A percentile compares a stretch with the other conserved stretches of the same genome.
These are phyloP conservation scores for Crotalus tigris DNA, from an alignment of 2,113 vertebrate species.

Conservation along the genomic window DNA sequence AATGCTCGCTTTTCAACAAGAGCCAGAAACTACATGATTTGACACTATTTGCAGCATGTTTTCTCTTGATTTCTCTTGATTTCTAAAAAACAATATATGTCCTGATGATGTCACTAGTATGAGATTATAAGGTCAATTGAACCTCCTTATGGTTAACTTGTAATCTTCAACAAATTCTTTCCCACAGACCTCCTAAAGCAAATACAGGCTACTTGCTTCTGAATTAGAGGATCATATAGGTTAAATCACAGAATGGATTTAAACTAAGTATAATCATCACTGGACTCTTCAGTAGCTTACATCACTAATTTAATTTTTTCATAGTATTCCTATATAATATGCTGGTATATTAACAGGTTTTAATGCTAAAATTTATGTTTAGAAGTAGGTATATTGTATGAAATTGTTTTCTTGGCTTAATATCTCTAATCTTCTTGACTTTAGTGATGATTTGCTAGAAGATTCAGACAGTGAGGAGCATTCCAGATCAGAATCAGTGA, in stretches of 20 bases:
- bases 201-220: background rate
- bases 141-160: no score
- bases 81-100: background rate
- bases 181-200: no score
- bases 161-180: background rate
- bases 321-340: background rate
- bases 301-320: background rate
- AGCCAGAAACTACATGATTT: background rate
- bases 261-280: background rate
- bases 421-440: slow-evolving; percentile 36
- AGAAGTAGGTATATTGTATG: background rate
- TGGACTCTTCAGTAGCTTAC: background rate
- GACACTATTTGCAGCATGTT: background rate
- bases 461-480: slow-evolving; percentile 98
- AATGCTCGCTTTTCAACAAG: background rate
- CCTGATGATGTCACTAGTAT: background rate
- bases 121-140: background rate
- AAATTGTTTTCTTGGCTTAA: background rate
- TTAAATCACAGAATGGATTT: background rate
- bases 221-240: background rate
- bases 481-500: slow-evolving; percentile 96
- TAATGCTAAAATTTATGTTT: background rate
- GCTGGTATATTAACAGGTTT: background rate
- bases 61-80: background rate
- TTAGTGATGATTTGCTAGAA: slow-evolving; percentile 94